phyloP scores from a whole-genome alignment of 1,140 invertebrate species.

The Andricus grossulariae region DNA sequence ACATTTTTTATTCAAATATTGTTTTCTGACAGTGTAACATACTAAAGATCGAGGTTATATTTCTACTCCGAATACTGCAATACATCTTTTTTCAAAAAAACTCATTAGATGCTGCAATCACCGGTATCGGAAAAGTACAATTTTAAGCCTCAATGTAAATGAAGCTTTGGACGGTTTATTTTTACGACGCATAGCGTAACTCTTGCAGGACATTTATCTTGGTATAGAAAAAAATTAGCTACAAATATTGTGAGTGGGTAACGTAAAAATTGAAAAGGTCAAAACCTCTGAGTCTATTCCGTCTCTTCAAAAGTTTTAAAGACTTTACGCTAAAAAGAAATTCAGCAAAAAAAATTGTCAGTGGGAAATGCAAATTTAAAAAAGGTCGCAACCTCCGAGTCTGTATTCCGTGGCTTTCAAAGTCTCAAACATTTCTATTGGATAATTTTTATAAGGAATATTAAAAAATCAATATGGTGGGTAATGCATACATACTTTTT shows the following conservation, averaged over 20 bases:
- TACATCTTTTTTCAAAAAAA: neutral
- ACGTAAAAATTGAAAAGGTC: slow-evolving; percentile 33
- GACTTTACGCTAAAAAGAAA: neutral
- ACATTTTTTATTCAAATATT: too few relatives aligned
- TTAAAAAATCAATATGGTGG: too few relatives aligned
- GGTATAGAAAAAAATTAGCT: neutral
- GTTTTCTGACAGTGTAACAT: too few relatives aligned
- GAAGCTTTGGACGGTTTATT: neutral
- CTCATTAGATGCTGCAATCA: neutral
- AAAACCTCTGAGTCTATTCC: neutral
- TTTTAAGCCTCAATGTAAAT: neutral
- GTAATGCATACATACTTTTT: too few relatives aligned
- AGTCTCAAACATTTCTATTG: too few relatives aligned
- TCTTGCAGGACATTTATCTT: neutral
- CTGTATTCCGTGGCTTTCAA: too few relatives aligned
- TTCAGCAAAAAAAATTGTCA: neutral
- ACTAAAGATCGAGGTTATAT: too few relatives aligned
- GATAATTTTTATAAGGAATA: too few relatives aligned
- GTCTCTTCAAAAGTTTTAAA: neutral
- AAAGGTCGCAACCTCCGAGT: too few relatives aligned
- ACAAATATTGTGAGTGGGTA: slow-evolving; percentile 4
- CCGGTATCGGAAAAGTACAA: neutral
- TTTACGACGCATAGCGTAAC: slow-evolving; percentile 1
- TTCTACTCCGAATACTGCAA: neutral
- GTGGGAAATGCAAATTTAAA: neutral